phyloP scores from a whole-genome alignment of 2,797 vertebrate species.

The Phalanger gymnotis region DNA sequence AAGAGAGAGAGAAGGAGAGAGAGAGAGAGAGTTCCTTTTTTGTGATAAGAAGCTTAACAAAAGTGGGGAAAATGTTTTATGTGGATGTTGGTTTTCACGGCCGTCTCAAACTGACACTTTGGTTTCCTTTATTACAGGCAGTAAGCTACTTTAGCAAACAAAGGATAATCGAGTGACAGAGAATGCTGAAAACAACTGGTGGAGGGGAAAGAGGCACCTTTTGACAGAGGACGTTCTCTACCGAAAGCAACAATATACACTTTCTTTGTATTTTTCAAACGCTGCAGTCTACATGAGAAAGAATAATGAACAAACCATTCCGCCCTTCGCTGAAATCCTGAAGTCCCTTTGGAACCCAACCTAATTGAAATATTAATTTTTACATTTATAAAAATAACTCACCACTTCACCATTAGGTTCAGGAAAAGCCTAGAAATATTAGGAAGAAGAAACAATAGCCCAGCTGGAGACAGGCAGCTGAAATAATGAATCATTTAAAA shows the following conservation, averaged over 20 bases:
- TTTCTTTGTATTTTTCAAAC: conserved; percentile 74
- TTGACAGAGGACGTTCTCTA: conserved; percentile 70
- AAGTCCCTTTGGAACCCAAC: conserved; percentile 65
- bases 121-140: conserved; percentile 82
- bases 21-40: conserved; percentile 80
- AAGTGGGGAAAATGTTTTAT: conserved; percentile 85
- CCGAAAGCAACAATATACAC: conserved; percentile 71
- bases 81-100: conserved; percentile 85
- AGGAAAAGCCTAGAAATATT: background rate
- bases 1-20: conserved; percentile 78
- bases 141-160: conserved; percentile 85
- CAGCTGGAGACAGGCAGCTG: conserved; percentile 34
- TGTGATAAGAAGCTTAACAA: conserved; percentile 87
- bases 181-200: conserved; percentile 81
- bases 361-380: conserved; percentile 73
- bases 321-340: conserved; percentile 64
- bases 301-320: conserved; percentile 52
- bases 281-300: conserved; percentile 50
- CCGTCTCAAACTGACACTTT: conserved; percentile 82
- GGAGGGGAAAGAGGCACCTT: conserved; percentile 59
- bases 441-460: conserved; percentile 62
- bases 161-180: conserved; percentile 79
- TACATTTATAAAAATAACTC: conserved; percentile 56
- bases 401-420: conserved; percentile 42
- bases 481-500: conserved; percentile 54